Evolutionary conservation across 1,140 invertebrate genomes (phyloP), one percentile per base, ranked within the genome.

Genomic region (Leucophenga varia): DNA sequence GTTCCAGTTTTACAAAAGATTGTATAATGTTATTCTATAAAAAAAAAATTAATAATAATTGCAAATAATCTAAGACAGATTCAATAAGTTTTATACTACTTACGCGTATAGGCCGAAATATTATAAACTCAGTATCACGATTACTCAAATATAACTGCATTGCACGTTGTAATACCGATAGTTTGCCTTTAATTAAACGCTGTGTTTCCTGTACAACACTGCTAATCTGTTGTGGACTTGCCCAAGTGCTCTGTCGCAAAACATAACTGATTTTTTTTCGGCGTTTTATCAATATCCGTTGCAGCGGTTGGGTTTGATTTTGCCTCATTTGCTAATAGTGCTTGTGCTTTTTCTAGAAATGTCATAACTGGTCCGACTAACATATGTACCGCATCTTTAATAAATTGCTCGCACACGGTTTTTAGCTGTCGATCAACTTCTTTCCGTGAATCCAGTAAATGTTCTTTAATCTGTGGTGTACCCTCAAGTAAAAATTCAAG

Each of bases 71-170:
- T n/a, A n/a, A n/a, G n/a, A n/a, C n/a, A n/a, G n/a, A n/a, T n/a
- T n/a, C n/a, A n/a, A n/a, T n/a, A n/a, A n/a, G n/a, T n/a, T n/a
- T n/a, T n/a, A 30, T 21, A 14, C 7, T 36, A 76, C 77, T 76
- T 75, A 90, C 88, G 70, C 91, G 89, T 22, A 97, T 90, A 5
- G 94, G 95, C 45, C 93, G 82, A 61, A 97, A 96, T 1, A 98
- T 80, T 70, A 97, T 97, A 59, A 92, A 93, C 74, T 98, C 94
- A 0, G 95, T 98, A 76, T 97, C 95, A 54, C 86, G 84, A 78
- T 97, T 98, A n/a, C 94, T 90, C 13, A 98, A 78, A 76, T 98
- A 98, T 0, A 98, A 79, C 56, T 93, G 87, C 92, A 98, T 94
- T 5, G 88, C 89, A 1, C 87, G 81, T 59, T 95, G 91, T 3